Evolutionary conservation across 1,140 invertebrate species (phyloP), one percentile per base, ranked within the genome.

Genomic region (Latrodectus geometricus): DNA sequence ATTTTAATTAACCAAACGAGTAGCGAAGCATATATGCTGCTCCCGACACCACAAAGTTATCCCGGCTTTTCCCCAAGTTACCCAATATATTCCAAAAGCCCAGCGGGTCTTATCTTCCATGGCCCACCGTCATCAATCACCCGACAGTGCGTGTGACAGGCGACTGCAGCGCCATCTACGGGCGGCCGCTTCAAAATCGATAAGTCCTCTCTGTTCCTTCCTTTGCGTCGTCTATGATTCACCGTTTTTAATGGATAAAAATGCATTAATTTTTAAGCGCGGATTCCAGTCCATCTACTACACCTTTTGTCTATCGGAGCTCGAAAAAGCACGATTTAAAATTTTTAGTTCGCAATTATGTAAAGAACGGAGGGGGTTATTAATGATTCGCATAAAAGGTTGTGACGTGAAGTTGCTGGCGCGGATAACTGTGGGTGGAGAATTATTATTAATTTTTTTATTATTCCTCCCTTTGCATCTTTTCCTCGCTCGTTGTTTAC

Each of bases 101-200:
- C 48, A 14, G 61, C n/a, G 54, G 70, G 69, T 11, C 75, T 86
- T 86, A 86, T 86, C 83, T 86, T 74, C 61, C 61, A 56, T 35
- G 9, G 54, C 21, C 83, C 56, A 35, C 7, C 66, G 77, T 78
- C 83, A 86, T 86, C 83, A 86, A 86, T 86, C 83, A 86, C 74
- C 72, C 83, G 83, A 86, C 83, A 86, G 83, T 86, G 83, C 83
- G 66, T 86, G 83, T 86, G 83, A 86, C 83, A 86, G 83, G 83
- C 54, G 83, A 77, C 52, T 15, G 35, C 49, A 50, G 83, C 83
- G 83, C 83, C 83, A 86, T 86, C 83, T 78, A 69, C 73, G 11
- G 83, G 65, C 75, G 61, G 23, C 82, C 54, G 72, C 35, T 21
- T 11, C 15, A 77, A 86, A 86, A 86, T 86, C 83, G 83, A 86